Base-by-base conservation (phyloP, 2,797 vertebrate species). In the Morelia viridis region DNA sequence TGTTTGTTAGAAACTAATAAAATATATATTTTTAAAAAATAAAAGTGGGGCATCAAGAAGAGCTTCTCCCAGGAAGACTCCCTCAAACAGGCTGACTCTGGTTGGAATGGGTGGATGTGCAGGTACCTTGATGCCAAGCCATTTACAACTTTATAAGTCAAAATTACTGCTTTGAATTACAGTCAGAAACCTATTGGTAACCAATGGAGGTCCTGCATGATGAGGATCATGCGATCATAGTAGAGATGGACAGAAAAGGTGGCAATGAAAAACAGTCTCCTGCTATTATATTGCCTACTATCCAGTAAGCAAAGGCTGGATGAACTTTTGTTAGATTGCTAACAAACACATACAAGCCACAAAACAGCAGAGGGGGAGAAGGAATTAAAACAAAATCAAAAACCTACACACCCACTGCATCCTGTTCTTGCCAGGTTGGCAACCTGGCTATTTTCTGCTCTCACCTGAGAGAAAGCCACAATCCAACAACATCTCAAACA, bases 371-470 rank as follows among this genome's bases (percentile, higher is more conserved):
- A 41, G 3, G 56, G 46, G 28, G 12, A n/a, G 31, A 28, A 6
- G 22, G 46, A 56, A 68, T 35, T 87, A 35, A 62, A 26, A 22
- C 3, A 17, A 41, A 41, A 41, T 41, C 35, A 61, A 71, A 92
- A 88, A 80, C 1, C 0, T 58, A 85, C 22, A 26, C 91, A 58
- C 71, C 76, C 50, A 92, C 88, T 85, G 87, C 80, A 89, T 92
- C 87, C 87, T 89, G 88, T 64, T 85, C 24, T 85, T 17, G 53
- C 22, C 12, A 24, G 53, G 19, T 17, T 85, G 87, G 31, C 57
- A 89, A 68, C 46, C 76, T 88, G 15, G 0, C 24, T 62, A 5
- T 24, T 13, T 15, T 58, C n/a, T 58, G 22, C 7, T 60, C 56
- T 80, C 57, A 80, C 56, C 24, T 80, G 58, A 84, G 41, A 84